Conservation (phyloP, 2,113 vertebrate genomes). For the Erythrolamprus reginae region DNA sequence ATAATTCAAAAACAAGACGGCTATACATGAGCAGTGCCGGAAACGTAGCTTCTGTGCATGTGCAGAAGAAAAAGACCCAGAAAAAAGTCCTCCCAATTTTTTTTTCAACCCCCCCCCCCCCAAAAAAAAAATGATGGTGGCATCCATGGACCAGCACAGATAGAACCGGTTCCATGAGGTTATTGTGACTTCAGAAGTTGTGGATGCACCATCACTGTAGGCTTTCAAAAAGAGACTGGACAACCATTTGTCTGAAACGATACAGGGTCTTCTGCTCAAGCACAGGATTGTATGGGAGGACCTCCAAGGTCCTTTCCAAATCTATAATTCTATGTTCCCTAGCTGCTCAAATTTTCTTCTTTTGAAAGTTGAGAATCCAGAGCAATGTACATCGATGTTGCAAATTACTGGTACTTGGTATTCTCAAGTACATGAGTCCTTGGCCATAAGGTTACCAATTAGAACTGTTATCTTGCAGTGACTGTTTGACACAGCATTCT, state of each 20-base stretch:
- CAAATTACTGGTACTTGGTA: not conserved
- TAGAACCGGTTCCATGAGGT: too few species aligned
- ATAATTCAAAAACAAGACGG: too few species aligned
- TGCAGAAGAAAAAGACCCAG: too few species aligned
- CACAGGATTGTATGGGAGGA: not conserved
- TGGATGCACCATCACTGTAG: not conserved
- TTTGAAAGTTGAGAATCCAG: not conserved
- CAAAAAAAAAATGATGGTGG: too few species aligned
- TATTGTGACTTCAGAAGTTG: not conserved
- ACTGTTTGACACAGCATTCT: not conserved
- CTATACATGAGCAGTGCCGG: too few species aligned
- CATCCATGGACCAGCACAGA: too few species aligned
- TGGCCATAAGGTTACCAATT: not conserved
- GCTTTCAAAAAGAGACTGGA: not conserved
- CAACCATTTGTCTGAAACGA: not conserved
- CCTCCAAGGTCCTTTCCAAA: not conserved
- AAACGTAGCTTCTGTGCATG: too few species aligned
- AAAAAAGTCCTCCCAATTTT: too few species aligned
- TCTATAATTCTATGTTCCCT: not conserved
- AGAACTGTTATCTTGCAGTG: not conserved
- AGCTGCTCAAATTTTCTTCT: not conserved
- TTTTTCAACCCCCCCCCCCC: too few species aligned
- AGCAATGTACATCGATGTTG: not conserved
- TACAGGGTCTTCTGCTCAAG: not conserved
- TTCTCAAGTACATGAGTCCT: not conserved